Evolutionary conservation across 2,797 vertebrate genomes (phyloP).

Genomic region (Phylloscopus collybita): DNA sequence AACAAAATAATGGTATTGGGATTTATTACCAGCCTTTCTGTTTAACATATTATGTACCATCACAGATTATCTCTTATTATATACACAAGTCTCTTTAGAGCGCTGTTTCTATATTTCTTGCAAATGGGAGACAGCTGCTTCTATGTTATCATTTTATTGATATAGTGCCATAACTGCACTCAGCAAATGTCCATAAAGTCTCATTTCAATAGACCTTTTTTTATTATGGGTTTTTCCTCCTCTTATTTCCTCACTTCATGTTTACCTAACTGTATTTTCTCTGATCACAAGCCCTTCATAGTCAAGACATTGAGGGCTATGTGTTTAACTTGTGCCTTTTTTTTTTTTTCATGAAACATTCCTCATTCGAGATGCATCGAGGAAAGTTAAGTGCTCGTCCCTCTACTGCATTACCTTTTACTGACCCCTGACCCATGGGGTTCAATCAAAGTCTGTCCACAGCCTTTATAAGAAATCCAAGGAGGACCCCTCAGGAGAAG

Average conservation of each 20-base stretch:
- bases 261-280: background rate
- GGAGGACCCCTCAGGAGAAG: background rate
- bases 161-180: background rate
- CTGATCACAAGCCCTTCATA: background rate
- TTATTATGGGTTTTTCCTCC: background rate
- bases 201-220: slow-evolving; percentile 2
- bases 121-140: background rate
- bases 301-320: background rate
- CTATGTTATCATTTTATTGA: slow-evolving; percentile 2
- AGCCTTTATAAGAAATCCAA: background rate
- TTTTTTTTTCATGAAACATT: background rate
- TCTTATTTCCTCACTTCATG: background rate
- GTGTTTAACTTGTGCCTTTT: background rate
- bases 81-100: background rate
- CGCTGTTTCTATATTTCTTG: background rate
- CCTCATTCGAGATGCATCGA: background rate
- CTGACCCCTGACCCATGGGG: background rate
- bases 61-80: slow-evolving; percentile 8
- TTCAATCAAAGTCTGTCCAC: background rate
- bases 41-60: background rate
- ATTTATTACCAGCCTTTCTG: slow-evolving; percentile 19
- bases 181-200: background rate
- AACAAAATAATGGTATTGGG: background rate
- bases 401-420: background rate
- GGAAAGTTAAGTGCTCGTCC: background rate